Base-by-base conservation (phyloP, 2,888 invertebrate genomes). In the Erynnis tages region DNA sequence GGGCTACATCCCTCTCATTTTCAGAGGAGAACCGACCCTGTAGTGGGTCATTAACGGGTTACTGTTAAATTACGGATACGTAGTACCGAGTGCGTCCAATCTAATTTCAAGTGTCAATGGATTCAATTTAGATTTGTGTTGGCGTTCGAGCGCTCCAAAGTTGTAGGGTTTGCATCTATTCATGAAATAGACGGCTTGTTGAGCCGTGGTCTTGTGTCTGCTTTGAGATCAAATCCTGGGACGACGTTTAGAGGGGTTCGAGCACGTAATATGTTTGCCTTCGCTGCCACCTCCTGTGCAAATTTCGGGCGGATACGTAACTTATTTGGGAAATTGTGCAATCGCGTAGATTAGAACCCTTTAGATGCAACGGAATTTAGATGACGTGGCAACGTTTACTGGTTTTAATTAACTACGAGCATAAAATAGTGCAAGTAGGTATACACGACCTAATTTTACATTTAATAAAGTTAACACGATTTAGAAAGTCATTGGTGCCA, bases 91-190 rank as follows among this genome's bases (percentile, higher is more conserved):
- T 57, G 58, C 53, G 59, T 56, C 55, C 61, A 65, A 75, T 80
- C 76, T 80, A 78, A 80, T 82, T 82, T 72, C 61, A 68, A 73
- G 76, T 74, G 76, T 79, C 82, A 81, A 82, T 82, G 74, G 77
- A 67, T 77, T 79, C 82, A 82, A 82, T 82, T 81, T 77, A 73
- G 79, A 82, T 79, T 73, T 75, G 67, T 70, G 69, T 69, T 63
- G 66, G 65, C 64, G 14, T 45, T 8, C 13, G 35, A 43, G 17
- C 41, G 49, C 27, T 50, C 27, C 58, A 38, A 53, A 56, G 55
- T 54, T 53, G 40, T 54, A 40, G 55, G 48, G 55, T 54, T 57
- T 59, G 62, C 64, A 61, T 62, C 58, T 62, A 59, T 61, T 63
- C 61, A 61, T 57, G 56, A 60, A 57, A 56, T 55, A 56, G 54